Evolutionary conservation across 2,113 vertebrate genomes (phyloP).

Genomic region (Leptosomus discolor): DNA sequence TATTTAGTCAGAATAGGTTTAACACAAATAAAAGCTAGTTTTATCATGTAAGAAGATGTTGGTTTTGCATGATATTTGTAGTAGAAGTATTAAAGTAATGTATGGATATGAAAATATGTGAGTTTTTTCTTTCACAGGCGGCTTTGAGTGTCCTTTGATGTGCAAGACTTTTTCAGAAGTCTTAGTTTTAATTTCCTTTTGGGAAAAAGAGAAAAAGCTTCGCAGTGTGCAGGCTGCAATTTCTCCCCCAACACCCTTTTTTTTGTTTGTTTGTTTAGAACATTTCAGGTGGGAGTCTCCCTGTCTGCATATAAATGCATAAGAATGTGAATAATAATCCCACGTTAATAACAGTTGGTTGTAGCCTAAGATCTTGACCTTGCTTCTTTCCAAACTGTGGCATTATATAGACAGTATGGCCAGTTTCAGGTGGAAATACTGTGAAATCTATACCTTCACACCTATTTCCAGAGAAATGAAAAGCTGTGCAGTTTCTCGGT

Average conservation of each 20-base stretch:
- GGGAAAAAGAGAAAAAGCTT: background rate
- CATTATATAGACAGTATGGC: background rate
- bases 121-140: background rate
- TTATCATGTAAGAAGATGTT: background rate
- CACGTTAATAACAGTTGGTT: background rate
- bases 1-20: background rate
- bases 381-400: background rate
- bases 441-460: background rate
- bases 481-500: background rate
- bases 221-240: background rate
- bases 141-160: background rate
- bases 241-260: fast-evolving
- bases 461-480: background rate
- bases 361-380: background rate
- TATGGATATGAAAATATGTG: background rate
- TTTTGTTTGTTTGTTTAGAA: background rate
- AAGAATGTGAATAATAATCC: background rate
- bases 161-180: background rate
- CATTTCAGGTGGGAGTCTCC: background rate
- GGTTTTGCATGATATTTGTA: background rate
- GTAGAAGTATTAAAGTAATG: background rate
- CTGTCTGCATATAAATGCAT: background rate
- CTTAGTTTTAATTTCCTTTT: background rate
- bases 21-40: background rate
- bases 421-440: background rate